Percentiles rank a stretch among this genome's conserved stretches.
These are phyloP conservation scores for Petroica traversi DNA, from an alignment of 2,113 vertebrate genomes.

Conservation along the genomic window DNA sequence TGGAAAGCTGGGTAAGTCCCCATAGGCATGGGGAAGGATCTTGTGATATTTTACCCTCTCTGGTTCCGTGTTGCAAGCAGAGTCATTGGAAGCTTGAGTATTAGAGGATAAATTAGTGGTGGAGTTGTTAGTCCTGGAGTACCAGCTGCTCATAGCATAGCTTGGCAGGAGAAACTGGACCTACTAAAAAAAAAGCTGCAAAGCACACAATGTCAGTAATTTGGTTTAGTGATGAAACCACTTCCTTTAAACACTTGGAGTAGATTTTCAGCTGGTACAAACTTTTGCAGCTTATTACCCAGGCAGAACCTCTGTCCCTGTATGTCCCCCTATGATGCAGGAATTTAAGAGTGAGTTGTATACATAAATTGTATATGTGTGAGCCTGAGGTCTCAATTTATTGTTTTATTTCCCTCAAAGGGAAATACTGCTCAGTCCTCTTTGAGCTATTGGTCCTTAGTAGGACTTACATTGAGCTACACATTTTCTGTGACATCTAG, in stretches of 20 bases:
- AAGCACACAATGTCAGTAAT: not conserved
- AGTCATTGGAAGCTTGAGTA: not conserved
- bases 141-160: not conserved
- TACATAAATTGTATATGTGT: not conserved
- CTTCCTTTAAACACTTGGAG: not conserved
- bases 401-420: not conserved
- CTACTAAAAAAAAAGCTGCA: not conserved
- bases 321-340: not conserved
- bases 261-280: not conserved
- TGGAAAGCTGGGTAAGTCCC: not conserved
- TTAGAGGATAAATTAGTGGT: not conserved
- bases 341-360: not conserved
- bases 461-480: not conserved
- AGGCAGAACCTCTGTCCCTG: not conserved
- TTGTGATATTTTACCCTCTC: not conserved
- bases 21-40: not conserved
- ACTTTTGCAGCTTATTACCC: not conserved
- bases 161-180: not conserved
- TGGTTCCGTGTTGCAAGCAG: not conserved
- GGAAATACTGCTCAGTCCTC: not conserved
- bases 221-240: not conserved
- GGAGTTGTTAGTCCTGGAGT: not conserved
- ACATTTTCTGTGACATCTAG: not conserved
- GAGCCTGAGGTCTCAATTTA: not conserved
- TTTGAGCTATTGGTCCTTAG: not conserved